These are phyloP conservation scores for Drosophila neocordata DNA, from an alignment of 1,140 invertebrate genomes.

Conservation along the genomic window DNA sequence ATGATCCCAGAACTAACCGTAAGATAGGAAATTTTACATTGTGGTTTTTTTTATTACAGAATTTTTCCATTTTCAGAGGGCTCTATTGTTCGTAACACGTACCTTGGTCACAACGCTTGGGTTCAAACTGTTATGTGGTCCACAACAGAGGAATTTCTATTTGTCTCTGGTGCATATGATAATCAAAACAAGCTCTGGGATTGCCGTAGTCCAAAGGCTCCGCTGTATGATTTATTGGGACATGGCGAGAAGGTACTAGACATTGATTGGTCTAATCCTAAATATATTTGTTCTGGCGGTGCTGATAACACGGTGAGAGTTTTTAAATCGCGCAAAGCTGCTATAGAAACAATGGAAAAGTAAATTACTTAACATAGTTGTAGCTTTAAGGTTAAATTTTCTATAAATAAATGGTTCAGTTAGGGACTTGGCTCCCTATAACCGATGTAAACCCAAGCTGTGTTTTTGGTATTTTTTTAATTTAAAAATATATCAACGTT, in stretches of 20 bases:
- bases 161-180: conserved; percentile 97
- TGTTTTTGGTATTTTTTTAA: no score
- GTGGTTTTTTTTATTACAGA: not conserved
- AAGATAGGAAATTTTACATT: conserved; percentile 42
- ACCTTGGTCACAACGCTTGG: conserved; percentile 96
- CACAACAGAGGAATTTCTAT: conserved; percentile 91
- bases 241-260: conserved; percentile 97
- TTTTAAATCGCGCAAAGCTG: conserved; percentile 87
- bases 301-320: conserved; percentile 97
- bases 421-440: conserved; percentile 1
- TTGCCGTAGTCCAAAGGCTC: conserved; percentile 94
- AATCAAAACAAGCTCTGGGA: conserved; percentile 97
- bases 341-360: conserved; percentile 48
- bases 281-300: conserved; percentile 94
- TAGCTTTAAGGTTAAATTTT: not conserved
- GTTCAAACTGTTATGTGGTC: conserved; percentile 96
- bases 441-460: not conserved
- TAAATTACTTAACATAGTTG: conserved; percentile 1
- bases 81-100: conserved; percentile 92
- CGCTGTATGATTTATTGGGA: conserved; percentile 95
- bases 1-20: conserved; percentile 95
- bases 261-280: conserved; percentile 95
- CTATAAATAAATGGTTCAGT: not conserved
- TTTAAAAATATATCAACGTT: not conserved
- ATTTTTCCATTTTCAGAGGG: conserved; percentile 86